These are phyloP conservation scores for Drosophila phalerata DNA, from an alignment of 2,888 invertebrate genomes.

Conservation along the genomic window DNA sequence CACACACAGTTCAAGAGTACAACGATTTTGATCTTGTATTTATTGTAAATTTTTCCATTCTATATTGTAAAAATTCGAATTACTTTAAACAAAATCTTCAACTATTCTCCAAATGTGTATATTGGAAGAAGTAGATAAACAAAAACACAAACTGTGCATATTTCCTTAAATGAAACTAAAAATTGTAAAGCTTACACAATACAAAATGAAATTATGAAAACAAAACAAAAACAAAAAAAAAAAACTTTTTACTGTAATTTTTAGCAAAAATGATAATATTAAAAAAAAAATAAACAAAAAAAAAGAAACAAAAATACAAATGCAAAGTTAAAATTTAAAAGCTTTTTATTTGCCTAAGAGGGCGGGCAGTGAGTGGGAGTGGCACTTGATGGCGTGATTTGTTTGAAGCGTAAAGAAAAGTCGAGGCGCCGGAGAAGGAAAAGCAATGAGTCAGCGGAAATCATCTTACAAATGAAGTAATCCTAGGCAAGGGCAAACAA, in stretches of 20 bases:
- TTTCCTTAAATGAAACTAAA: conserved; percentile 68
- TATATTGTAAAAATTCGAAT: conserved; percentile 8
- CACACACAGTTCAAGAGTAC: conserved; percentile 15
- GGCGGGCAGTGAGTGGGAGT: neutral
- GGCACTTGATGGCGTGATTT: conserved; percentile 53
- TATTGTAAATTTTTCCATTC: conserved; percentile 30
- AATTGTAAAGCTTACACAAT: conserved; percentile 54
- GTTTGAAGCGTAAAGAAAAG: conserved; percentile 45
- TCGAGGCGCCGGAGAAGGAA: conserved; percentile 30
- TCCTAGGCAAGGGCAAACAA: conserved; percentile 27
- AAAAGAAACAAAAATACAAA: conserved; percentile 47
- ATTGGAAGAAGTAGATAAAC: conserved; percentile 19
- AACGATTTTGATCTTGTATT: conserved; percentile 28
- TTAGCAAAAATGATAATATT: conserved; percentile 37
- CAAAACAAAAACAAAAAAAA: neutral
- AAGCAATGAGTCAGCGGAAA: conserved; percentile 46
- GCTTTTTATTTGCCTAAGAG: conserved; percentile 60
- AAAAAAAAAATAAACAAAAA: conserved; percentile 27
- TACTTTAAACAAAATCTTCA: conserved; percentile 29
- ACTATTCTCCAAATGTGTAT: conserved; percentile 47
- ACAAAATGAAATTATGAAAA: conserved; percentile 46
- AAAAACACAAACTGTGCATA: conserved; percentile 71
- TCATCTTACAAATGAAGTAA: conserved; percentile 32
- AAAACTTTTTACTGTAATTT: conserved; percentile 47
- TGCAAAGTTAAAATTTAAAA: conserved; percentile 46